Base-by-base conservation (phyloP, 2,113 vertebrate species). In the Emydocephalus ijimae region DNA sequence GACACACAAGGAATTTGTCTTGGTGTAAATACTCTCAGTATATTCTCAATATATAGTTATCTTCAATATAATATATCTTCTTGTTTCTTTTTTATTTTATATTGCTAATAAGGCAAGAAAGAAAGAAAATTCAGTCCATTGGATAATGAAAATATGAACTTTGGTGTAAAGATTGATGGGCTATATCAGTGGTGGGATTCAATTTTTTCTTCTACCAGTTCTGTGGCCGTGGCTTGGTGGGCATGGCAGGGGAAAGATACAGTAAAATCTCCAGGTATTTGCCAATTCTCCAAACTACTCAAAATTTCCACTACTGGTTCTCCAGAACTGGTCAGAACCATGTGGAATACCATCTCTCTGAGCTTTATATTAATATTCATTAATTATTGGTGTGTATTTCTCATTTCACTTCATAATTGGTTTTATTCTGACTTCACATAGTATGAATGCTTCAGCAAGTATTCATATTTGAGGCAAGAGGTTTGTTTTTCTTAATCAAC, bases 381-480 rank as follows among this genome's bases (percentile, higher is more conserved):
- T 88, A 15, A 15, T 24, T 95, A 3, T 92, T 87, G 93, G 50
- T 93, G 64, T n/a, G 64, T 54, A 88, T 57, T 92, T 93, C 34
- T 94, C 21, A 20, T 85, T 94, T 96, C 92, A 26, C 55, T 93
- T 94, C 52, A 74, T 55, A 43, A 74, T 48, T 92, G 34, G 1
- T 90, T 34, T 56, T 5, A 43, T 48, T 12, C 88, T 81, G 50
- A 89, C 90, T 96, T 94, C 91, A 87, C 88, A 91, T 93, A 54
- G 54, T 87, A 93, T 95, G 59, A 90, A 91, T 91, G 92, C 43
- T 90, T 90, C 21, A 91, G n/a, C 81, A 54, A 89, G 50, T 81
- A 85, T 61, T 85, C 87, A 95, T 74, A 95, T 92, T 96, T 97
- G 92, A 97, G 93, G 92, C 93, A 50, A 81, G 93, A 92, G 64